These are phyloP conservation scores for Catocala fraxini DNA, from an alignment of 2,888 invertebrate genomes.

Conservation along the genomic window DNA sequence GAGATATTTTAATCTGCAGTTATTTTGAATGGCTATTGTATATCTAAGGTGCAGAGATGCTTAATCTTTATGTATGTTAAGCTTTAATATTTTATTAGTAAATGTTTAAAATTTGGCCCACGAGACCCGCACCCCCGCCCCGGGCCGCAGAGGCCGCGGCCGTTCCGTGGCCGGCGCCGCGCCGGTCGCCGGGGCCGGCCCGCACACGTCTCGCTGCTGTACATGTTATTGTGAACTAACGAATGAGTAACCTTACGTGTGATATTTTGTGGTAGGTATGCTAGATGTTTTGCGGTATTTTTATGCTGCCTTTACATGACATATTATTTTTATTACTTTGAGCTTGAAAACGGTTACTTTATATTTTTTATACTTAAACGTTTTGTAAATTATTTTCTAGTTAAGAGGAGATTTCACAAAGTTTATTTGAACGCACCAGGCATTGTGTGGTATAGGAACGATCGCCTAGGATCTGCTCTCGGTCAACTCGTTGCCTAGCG, in stretches of 20 bases:
- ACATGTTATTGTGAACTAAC: slow-evolving; percentile 53
- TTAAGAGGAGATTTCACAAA: slow-evolving; percentile 70
- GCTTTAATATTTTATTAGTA: slow-evolving; percentile 88
- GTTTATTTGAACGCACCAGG: slow-evolving; percentile 67
- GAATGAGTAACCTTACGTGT: slow-evolving; percentile 75
- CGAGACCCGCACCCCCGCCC: slow-evolving; percentile 65
- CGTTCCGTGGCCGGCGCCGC: not conserved
- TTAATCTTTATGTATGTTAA: slow-evolving; percentile 88
- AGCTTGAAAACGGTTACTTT: slow-evolving; percentile 73
- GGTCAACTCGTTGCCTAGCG: slow-evolving; percentile 37
- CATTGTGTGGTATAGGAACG: slow-evolving; percentile 60
- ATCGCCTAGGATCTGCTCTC: slow-evolving; percentile 48
- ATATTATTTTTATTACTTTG: slow-evolving; percentile 68
- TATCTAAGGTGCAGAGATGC: slow-evolving; percentile 87
- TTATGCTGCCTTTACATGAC: slow-evolving; percentile 75
- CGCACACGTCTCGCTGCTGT: slow-evolving; percentile 41
- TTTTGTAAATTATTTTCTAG: slow-evolving; percentile 84
- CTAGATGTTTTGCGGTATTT: slow-evolving; percentile 77
- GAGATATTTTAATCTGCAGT: slow-evolving; percentile 88
- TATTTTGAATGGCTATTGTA: slow-evolving; percentile 87
- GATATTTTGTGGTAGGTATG: slow-evolving; percentile 82
- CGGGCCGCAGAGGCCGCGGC: slow-evolving; percentile 25
- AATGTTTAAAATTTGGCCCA: slow-evolving; percentile 85
- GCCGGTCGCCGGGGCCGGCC: slow-evolving; percentile 14
- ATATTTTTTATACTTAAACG: slow-evolving; percentile 83